phyloP scores from a whole-genome alignment of 2,888 invertebrate genomes.

The Deilephila elpenor region DNA sequence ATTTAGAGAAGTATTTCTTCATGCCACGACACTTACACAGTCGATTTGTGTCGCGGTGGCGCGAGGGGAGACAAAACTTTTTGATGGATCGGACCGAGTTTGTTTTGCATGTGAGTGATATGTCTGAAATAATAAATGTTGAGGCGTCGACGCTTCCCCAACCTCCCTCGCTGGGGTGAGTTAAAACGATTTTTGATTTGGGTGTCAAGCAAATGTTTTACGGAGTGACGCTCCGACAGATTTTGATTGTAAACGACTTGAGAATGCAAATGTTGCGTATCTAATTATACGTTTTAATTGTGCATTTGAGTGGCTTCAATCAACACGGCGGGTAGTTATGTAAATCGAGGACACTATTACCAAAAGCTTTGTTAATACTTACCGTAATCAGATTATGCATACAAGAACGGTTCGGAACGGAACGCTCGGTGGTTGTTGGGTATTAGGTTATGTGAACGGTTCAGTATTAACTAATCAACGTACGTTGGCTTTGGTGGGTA shows the following conservation, averaged over 20 bases:
- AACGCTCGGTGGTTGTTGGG: conserved; percentile 63
- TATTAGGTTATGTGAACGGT: conserved; percentile 77
- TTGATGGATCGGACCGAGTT: conserved; percentile 84
- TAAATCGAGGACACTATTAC: conserved; percentile 69
- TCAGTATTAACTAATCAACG: conserved; percentile 83
- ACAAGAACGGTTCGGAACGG: conserved; percentile 79
- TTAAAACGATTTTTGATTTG: conserved; percentile 85
- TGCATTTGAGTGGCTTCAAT: conserved; percentile 58
- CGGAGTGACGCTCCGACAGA: conserved; percentile 77
- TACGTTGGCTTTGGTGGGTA: conserved; percentile 78
- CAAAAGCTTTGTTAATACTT: conserved; percentile 80
- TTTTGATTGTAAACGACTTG: conserved; percentile 83
- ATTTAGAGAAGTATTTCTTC: conserved; percentile 46
- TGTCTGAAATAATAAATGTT: conserved; percentile 85
- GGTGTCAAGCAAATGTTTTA: conserved; percentile 85
- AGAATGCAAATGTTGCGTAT: conserved; percentile 64
- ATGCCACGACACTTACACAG: conserved; percentile 80
- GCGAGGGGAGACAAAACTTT: conserved; percentile 74
- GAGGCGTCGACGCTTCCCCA: conserved; percentile 82
- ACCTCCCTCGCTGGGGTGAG: conserved; percentile 73
- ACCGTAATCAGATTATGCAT: conserved; percentile 83
- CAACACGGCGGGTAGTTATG: conserved; percentile 53
- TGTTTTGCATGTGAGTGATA: conserved; percentile 85
- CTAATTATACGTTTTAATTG: conserved; percentile 39
- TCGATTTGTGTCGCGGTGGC: conserved; percentile 76